These are phyloP conservation scores for Struthio camelus DNA, from an alignment of 2,113 vertebrate species.

Conservation along the genomic window DNA sequence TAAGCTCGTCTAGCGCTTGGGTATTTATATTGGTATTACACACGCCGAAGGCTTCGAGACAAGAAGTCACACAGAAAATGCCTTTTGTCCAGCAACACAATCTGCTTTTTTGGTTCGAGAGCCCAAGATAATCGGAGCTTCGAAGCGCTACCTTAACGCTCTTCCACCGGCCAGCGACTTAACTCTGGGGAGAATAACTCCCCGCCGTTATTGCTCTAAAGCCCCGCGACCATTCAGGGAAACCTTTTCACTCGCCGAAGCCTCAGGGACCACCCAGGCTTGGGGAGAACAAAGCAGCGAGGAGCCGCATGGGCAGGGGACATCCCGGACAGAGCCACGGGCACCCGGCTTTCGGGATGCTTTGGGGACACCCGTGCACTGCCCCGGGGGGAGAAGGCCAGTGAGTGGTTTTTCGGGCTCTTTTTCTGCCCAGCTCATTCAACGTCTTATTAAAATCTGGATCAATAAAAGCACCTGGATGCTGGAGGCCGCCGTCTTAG, in stretches of 20 bases:
- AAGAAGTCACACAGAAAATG: conserved; percentile 11
- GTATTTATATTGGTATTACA: not conserved
- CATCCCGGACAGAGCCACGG: not conserved
- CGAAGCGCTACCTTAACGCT: conserved; percentile 29
- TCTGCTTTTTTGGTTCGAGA: conserved; percentile 43
- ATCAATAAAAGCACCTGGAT: not conserved
- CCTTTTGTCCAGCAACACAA: conserved; percentile 50
- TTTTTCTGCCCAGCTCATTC: not conserved
- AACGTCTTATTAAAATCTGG: not conserved
- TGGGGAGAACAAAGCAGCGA: conserved; percentile 30
- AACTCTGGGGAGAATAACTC: conserved; percentile 65
- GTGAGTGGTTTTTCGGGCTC: no score
- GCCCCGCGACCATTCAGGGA: conserved; percentile 24
- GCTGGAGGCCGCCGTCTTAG: not conserved
- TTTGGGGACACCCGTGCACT: not conserved
- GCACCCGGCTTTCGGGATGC: not conserved
- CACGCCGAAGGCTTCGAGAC: not conserved
- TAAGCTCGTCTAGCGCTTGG: not conserved
- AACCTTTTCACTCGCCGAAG: conserved; percentile 32
- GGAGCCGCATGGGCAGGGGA: no score
- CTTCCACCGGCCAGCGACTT: conserved; percentile 54
- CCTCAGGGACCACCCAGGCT: conserved; percentile 51
- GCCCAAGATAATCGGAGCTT: conserved; percentile 52
- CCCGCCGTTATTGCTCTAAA: conserved; percentile 59
- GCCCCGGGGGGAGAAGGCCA: not conserved